These are phyloP conservation scores for Rotaria macrura DNA, from an alignment of 2,888 invertebrate species.

Conservation along the genomic window DNA sequence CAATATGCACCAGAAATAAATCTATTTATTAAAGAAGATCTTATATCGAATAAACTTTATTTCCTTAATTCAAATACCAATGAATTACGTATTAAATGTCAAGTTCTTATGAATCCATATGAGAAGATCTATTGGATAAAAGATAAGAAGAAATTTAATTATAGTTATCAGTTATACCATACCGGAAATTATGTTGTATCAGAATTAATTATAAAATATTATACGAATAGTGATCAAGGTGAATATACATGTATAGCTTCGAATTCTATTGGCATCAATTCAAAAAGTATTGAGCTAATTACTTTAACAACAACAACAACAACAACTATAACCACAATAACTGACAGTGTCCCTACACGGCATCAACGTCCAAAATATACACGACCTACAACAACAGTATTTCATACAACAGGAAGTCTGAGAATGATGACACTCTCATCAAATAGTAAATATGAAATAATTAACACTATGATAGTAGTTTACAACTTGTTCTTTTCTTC, in stretches of 20 bases:
- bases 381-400: neutral
- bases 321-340: neutral
- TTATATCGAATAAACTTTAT: neutral
- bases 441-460: neutral
- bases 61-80: neutral
- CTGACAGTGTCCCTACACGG: neutral
- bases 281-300: neutral
- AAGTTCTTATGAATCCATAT: neutral
- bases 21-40: neutral
- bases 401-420: neutral
- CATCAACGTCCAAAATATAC: neutral
- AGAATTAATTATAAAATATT: neutral
- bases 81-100: slow-evolving; percentile 14
- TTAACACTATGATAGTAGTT: neutral
- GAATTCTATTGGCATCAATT: neutral
- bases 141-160: neutral
- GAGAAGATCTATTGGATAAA: neutral
- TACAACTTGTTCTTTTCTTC: too few relatives aligned
- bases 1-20: neutral
- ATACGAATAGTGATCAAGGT: neutral
- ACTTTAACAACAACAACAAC: neutral
- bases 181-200: neutral
- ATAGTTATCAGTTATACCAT: neutral
- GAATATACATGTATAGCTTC: neutral
- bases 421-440: neutral